Conservation (phyloP, 2,113 vertebrate species). For the Sylvietta virens region DNA sequence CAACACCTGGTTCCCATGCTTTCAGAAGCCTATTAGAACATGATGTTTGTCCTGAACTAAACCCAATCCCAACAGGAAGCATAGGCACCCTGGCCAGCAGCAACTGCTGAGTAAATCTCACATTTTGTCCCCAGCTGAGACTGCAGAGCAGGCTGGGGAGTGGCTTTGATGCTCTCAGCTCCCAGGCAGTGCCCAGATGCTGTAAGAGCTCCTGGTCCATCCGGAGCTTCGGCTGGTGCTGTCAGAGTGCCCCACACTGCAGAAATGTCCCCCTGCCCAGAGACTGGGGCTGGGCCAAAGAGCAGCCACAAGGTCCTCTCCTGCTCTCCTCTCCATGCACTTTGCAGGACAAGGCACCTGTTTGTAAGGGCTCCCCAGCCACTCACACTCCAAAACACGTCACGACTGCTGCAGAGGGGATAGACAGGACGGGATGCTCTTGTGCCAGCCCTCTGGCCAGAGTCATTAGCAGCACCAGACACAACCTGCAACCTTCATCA, state of each 20-base stretch:
- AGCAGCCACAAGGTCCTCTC: not conserved
- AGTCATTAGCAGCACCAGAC: not conserved
- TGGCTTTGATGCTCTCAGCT: not conserved
- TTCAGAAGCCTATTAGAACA: not conserved
- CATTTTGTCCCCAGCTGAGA: not conserved
- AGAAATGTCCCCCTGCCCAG: not conserved
- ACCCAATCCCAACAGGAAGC: not conserved
- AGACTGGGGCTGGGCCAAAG: not conserved
- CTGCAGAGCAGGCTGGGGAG: not conserved
- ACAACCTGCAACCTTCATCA: not conserved
- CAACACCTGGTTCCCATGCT: not conserved
- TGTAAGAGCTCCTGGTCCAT: not conserved
- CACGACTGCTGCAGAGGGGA: not conserved
- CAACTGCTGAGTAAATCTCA: not conserved
- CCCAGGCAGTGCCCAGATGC: not conserved
- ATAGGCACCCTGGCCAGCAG: not conserved
- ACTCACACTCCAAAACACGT: not conserved
- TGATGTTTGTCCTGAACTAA: not conserved
- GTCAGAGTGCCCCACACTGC: not conserved
- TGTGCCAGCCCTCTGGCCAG: fast-evolving
- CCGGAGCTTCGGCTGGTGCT: not conserved
- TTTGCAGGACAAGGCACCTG: not conserved
- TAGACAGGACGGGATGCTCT: fast-evolving
- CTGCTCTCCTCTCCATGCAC: not conserved
- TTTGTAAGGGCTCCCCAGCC: not conserved